These are phyloP conservation scores for Thumatha senex DNA, from an alignment of 2,888 invertebrate genomes.

Conservation along the genomic window DNA sequence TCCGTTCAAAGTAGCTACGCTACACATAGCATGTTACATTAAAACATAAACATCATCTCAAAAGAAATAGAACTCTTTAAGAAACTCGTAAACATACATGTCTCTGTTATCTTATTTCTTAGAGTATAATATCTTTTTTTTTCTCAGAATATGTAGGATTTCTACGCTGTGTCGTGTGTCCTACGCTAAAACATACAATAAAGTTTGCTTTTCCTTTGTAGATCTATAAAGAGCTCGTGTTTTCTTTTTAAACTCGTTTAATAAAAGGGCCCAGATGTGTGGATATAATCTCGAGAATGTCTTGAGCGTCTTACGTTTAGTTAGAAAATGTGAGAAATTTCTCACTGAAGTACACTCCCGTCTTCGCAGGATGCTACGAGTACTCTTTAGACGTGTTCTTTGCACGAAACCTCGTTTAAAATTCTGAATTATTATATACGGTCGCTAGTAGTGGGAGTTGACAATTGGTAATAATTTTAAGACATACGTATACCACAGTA, in stretches of 20 bases:
- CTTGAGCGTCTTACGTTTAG: slow-evolving; percentile 46
- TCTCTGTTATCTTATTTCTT: slow-evolving; percentile 3
- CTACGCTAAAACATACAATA: slow-evolving; percentile 22
- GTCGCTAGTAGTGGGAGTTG: slow-evolving; percentile 27
- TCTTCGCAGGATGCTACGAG: slow-evolving; percentile 36
- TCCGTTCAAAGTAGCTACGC: too few species aligned
- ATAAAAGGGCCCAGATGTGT: slow-evolving; percentile 45
- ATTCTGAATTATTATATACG: slow-evolving; percentile 43
- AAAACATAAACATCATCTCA: background rate
- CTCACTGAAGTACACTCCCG: slow-evolving; percentile 46
- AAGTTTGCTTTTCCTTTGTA: slow-evolving; percentile 34
- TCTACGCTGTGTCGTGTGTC: slow-evolving; percentile 7
- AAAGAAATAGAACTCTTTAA: slow-evolving; percentile 1
- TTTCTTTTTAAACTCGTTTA: slow-evolving; percentile 44
- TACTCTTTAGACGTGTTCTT: slow-evolving; percentile 46
- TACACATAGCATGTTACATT: background rate
- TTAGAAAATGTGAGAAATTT: slow-evolving; percentile 53
- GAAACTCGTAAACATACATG: slow-evolving; percentile 5
- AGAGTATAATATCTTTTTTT: background rate
- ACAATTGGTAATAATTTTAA: slow-evolving; percentile 20
- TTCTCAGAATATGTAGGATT: slow-evolving; percentile 13
- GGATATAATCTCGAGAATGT: slow-evolving; percentile 45
- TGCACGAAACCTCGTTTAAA: slow-evolving; percentile 44
- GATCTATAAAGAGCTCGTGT: slow-evolving; percentile 18
- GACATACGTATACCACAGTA: slow-evolving; percentile 3